A percentile compares a stretch with the other conserved stretches of the same genome.
phyloP scores from a whole-genome alignment of 2,113 vertebrate genomes.

The Poicephalus meyeri region DNA sequence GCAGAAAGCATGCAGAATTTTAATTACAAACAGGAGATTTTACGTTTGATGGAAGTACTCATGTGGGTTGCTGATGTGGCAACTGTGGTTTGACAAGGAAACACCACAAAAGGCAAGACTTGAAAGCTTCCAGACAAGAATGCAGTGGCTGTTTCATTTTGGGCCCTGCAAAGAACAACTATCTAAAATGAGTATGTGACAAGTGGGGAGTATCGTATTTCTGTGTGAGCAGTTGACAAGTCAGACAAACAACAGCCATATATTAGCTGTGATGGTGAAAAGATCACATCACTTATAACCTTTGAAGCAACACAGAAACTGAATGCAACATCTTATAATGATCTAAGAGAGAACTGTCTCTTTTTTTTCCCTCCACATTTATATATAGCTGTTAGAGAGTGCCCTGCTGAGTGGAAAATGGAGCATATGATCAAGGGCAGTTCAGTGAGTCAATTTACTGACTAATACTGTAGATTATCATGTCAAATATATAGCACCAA shows the following conservation, averaged over 20 bases:
- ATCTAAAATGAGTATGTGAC: conserved; percentile 15
- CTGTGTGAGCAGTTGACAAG: not conserved
- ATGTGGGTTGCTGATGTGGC: not conserved
- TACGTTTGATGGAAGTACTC: not conserved
- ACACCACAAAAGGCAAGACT: not conserved
- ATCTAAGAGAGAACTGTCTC: not conserved
- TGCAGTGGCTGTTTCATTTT: not conserved
- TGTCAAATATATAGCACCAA: conserved; percentile 38
- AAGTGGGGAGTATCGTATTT: conserved; percentile 15
- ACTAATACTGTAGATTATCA: conserved; percentile 61
- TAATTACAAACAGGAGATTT: not conserved
- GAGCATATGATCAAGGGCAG: conserved; percentile 60
- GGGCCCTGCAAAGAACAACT: not conserved
- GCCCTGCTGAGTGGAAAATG: conserved; percentile 45
- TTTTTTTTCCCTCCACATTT: not conserved
- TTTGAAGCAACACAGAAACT: conserved; percentile 43
- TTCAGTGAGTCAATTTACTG: conserved; percentile 65
- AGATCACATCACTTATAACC: conserved; percentile 45
- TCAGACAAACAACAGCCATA: conserved; percentile 2
- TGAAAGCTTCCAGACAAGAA: not conserved
- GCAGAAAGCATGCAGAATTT: conserved; percentile 9
- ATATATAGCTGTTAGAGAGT: conserved; percentile 50
- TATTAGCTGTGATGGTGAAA: conserved; percentile 2
- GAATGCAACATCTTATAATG: not conserved
- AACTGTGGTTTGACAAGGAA: not conserved